Base-by-base conservation (phyloP, 2,797 vertebrate species). In the Danio albolineatus region DNA sequence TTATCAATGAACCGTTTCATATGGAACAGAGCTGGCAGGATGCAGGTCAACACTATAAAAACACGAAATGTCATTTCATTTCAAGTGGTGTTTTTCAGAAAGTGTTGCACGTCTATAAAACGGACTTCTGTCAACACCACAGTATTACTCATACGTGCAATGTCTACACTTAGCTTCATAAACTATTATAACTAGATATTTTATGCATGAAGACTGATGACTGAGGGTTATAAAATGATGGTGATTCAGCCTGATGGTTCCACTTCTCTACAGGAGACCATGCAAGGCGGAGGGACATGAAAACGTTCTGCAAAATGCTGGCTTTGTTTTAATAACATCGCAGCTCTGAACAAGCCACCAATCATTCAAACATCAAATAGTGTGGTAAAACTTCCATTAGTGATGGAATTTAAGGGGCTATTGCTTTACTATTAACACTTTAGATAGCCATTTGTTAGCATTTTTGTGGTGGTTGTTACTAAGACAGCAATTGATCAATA, bases 341-440 rank as follows among this genome's bases (percentile, higher is more conserved):
- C 64, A 51, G 74, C 41, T 56, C 65, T 73, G 67, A 76, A 49
- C 66, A 67, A 75, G 44, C 49, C 65, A 82, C 76, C 44, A 17
- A 72, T 80, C 70, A 74, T 67, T 78, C 79, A 57, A 73, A 64
- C 80, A 72, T 81, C 78, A 71, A 70, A 75, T 53, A 19, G 21
- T 86, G 81, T 3, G 78, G 78, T 83, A 81, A 81, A 84, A 79
- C 60, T 62, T 75, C 57, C 65, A 86, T 84, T 84, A 79, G 71
- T 54, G 61, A 82, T 76, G 80, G 70, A 76, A 76, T 75, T 62
- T 74, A 76, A 76, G 16, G 17, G 12, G 39, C 12, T 78, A 62
- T 75, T 82, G 10, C 66, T 76, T 56, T 54, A 66, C 72, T 79
- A 73, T 81, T 60, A 59, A 54, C 53, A 83, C 73, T 72, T 79